phyloP scores from a whole-genome alignment of 2,113 vertebrate species.

The Syngnathus scovelli region DNA sequence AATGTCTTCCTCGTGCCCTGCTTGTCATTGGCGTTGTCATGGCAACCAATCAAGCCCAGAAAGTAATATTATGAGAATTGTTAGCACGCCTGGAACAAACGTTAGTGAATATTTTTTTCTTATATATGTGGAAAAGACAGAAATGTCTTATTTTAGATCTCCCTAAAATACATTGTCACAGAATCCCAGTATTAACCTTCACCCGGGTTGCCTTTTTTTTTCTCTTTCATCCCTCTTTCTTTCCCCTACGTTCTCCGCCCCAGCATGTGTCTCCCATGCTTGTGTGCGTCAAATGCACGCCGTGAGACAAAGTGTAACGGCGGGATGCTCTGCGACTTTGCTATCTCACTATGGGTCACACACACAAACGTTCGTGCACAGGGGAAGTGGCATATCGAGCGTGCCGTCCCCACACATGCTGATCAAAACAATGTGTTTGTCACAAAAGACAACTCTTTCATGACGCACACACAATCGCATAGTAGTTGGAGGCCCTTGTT shows the following conservation, averaged over 20 bases:
- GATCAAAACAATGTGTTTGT: slow-evolving; percentile 86
- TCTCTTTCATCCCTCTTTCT: slow-evolving; percentile 36
- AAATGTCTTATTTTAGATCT: slow-evolving; percentile 3
- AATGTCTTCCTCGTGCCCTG: slow-evolving; percentile 2
- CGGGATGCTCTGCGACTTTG: slow-evolving; percentile 59
- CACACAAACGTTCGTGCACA: slow-evolving; percentile 38
- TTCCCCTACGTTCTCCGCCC: slow-evolving; percentile 51
- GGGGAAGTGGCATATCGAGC: slow-evolving; percentile 67
- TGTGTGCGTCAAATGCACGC: slow-evolving; percentile 61
- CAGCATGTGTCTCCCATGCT: slow-evolving; percentile 41
- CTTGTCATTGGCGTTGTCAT: slow-evolving; percentile 18
- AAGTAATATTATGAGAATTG: slow-evolving; percentile 5
- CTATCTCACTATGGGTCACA: slow-evolving; percentile 64
- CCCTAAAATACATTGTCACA: slow-evolving; percentile 19
- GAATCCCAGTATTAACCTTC: slow-evolving; percentile 52
- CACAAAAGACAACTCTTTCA: slow-evolving; percentile 73
- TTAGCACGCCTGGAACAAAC: slow-evolving; percentile 11
- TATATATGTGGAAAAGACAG: not conserved
- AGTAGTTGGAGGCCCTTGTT: slow-evolving; percentile 61
- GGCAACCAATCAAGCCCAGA: slow-evolving; percentile 18
- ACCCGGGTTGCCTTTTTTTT: slow-evolving; percentile 23
- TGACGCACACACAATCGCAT: slow-evolving; percentile 50
- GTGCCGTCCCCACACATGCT: slow-evolving; percentile 79
- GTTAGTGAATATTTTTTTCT: not conserved
- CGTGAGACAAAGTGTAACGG: slow-evolving; percentile 62